Conservation (phyloP, 2,888 invertebrate genomes). For the Camptogramma bilineatum region DNA sequence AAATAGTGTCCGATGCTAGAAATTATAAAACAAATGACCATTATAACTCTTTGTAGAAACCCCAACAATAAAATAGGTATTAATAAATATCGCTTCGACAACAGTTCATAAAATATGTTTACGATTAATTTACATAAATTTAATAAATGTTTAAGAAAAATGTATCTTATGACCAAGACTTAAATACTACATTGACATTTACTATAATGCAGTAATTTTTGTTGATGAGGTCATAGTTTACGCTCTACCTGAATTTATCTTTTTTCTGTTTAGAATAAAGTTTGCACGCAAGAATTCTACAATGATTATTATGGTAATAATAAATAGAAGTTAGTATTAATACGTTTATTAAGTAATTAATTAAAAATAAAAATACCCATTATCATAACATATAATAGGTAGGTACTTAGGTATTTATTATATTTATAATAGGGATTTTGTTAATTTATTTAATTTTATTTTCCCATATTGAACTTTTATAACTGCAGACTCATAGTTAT, state of each 20-base stretch:
- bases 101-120: constrained; percentile 50
- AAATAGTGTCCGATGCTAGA: constrained; percentile 34
- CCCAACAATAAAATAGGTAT: constrained; percentile 50
- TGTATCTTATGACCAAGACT: constrained; percentile 6
- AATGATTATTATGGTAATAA: not conserved
- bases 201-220: constrained; percentile 7
- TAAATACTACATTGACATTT: constrained; percentile 10
- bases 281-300: constrained; percentile 17
- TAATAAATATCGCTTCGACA: constrained; percentile 54
- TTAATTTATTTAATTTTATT: not conserved
- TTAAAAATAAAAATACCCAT: not conserved
- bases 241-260: constrained; percentile 19
- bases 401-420: too few relatives aligned
- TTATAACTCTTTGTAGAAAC: constrained; percentile 42
- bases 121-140: constrained; percentile 55
- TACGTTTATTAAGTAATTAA: not conserved
- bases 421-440: not conserved
- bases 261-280: constrained; percentile 7
- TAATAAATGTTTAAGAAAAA: constrained; percentile 24
- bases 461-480: not conserved
- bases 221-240: constrained; percentile 39
- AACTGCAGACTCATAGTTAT: not conserved
- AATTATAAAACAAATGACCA: constrained; percentile 44
- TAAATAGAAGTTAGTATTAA: not conserved
- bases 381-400: not conserved